phyloP scores from a whole-genome alignment of 2,113 vertebrate species.

The Danio rerio region GRCz12tu NC_133188.1:43159001-43159500 shows the following conservation, averaged over 20 bases:
- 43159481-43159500: no score
- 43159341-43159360: no score
- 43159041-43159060: neutral
- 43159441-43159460: no score
- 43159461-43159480: no score
- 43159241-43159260: neutral
- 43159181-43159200: conserved; percentile 19
- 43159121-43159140: neutral
- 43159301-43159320: neutral
- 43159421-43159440: no score
- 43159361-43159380: no score
- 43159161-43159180: neutral
- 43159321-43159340: neutral
- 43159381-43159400: no score
- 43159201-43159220: neutral
- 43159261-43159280: neutral
- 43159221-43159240: conserved; percentile 22
- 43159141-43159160: conserved; percentile 12
- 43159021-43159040: neutral
- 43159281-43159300: neutral
- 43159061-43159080: neutral
- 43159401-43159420: no score
- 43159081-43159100: conserved; percentile 6
- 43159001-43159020: neutral
- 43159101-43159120: conserved; percentile 17